Evolutionary conservation across 1,140 invertebrate genomes (phyloP).

Genomic region (Dreissena rostriformis): DNA sequence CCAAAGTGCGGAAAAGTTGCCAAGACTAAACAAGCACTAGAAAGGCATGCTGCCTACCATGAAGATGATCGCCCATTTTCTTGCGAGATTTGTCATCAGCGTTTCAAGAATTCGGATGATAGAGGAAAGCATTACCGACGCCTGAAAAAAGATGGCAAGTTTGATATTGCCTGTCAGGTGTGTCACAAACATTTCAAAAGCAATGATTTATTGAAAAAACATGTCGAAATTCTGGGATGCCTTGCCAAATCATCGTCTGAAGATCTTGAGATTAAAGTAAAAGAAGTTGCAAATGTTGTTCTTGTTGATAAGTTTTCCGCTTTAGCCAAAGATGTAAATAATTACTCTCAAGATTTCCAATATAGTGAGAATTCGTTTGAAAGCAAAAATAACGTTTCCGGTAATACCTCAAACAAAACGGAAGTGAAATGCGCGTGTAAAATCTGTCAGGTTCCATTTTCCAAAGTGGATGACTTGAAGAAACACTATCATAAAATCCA

Average conservation of each 20-base stretch:
- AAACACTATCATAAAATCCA: conserved; percentile 33
- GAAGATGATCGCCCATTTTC: conserved; percentile 46
- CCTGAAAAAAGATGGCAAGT: conserved; percentile 42
- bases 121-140: conserved; percentile 50
- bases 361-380: background rate
- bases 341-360: background rate
- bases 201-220: conserved; percentile 24
- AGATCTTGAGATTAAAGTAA: background rate
- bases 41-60: conserved; percentile 49
- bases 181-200: conserved; percentile 54
- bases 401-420: background rate
- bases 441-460: conserved; percentile 25
- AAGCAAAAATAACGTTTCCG: no score
- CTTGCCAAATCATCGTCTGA: background rate
- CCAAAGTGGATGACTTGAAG: background rate
- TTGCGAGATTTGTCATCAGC: conserved; percentile 44
- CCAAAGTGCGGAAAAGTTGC: conserved; percentile 50
- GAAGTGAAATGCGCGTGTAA: conserved; percentile 37
- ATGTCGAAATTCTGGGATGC: conserved; percentile 48
- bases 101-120: conserved; percentile 51
- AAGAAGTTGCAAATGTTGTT: background rate
- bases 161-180: conserved; percentile 27
- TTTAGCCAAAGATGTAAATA: no score
- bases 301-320: background rate
- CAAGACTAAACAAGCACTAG: conserved; percentile 47